phyloP scores from a whole-genome alignment of 2,888 invertebrate species.

The Cinara cedri region DNA sequence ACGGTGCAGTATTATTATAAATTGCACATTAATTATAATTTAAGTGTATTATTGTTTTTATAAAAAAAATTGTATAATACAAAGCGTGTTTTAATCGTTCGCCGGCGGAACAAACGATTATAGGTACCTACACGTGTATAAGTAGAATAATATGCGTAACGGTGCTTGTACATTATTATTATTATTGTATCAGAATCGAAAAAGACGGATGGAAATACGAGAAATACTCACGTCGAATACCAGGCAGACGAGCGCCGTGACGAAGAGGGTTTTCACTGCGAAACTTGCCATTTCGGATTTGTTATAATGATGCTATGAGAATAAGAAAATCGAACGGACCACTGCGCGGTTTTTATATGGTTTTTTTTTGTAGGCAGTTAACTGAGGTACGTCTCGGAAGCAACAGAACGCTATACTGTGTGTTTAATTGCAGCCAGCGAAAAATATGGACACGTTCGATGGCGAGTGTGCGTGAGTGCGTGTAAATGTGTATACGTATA shows the following conservation, averaged over 20 bases:
- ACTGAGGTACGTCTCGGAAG: slow-evolving; percentile 8
- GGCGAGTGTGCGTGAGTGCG: background rate
- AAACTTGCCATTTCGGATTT: slow-evolving; percentile 19
- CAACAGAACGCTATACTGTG: slow-evolving; percentile 9
- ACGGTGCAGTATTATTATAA: no score
- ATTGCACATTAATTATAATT: no score
- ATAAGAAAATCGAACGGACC: background rate
- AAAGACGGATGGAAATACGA: no score
- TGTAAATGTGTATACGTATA: no score
- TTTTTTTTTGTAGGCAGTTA: background rate
- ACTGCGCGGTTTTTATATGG: background rate
- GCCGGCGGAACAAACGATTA: background rate
- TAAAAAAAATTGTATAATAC: no score
- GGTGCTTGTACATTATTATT: background rate
- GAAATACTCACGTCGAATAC: slow-evolving; percentile 50
- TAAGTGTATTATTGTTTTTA: no score
- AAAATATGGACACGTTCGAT: background rate
- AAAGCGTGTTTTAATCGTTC: background rate
- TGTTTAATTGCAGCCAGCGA: slow-evolving; percentile 20
- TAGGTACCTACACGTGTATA: no score
- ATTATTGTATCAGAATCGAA: no score
- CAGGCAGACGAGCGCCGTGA: slow-evolving; percentile 35
- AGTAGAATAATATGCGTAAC: no score
- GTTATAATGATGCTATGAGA: background rate
- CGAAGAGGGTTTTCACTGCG: slow-evolving; percentile 31